phyloP scores from a whole-genome alignment of 1,140 invertebrate genomes.

The Triops longicaudatus region DNA sequence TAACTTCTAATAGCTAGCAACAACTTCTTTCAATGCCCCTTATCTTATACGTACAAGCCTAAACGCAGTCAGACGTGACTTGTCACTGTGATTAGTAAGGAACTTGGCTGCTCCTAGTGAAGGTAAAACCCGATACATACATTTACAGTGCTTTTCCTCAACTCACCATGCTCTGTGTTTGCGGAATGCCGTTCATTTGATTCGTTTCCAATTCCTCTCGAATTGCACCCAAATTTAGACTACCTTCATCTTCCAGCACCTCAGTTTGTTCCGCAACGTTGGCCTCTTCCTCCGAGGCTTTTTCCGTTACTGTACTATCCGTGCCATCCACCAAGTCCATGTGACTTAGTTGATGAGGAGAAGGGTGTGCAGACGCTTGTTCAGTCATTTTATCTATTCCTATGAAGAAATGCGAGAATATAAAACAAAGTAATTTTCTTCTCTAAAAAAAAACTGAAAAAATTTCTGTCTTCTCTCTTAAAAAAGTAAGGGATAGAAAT shows the following conservation, averaged over 20 bases:
- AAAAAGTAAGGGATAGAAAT: background rate
- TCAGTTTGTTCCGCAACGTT: background rate
- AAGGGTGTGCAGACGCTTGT: slow-evolving; percentile 76
- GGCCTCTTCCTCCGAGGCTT: slow-evolving; percentile 18
- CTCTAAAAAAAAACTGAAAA: no score
- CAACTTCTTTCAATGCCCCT: background rate
- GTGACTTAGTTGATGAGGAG: slow-evolving; percentile 36
- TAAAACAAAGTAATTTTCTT: no score
- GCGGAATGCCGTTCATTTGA: background rate
- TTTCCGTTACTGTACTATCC: slow-evolving; percentile 23
- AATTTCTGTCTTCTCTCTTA: no score
- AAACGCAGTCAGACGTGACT: background rate
- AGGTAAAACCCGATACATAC: background rate
- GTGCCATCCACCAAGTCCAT: slow-evolving; percentile 31
- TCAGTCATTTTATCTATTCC: slow-evolving; percentile 92
- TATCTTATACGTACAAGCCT: background rate
- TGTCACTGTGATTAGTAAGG: background rate
- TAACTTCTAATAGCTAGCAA: background rate
- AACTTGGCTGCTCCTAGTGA: background rate
- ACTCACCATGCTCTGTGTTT: slow-evolving; percentile 29
- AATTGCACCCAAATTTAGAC: background rate
- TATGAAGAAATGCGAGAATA: slow-evolving; percentile 37
- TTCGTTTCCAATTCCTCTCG: slow-evolving; percentile 19
- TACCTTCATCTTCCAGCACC: slow-evolving; percentile 3
- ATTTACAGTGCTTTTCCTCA: background rate